These are phyloP conservation scores for Hydrolagus colliei DNA, from an alignment of 2,797 vertebrate species.

Conservation along the genomic window DNA sequence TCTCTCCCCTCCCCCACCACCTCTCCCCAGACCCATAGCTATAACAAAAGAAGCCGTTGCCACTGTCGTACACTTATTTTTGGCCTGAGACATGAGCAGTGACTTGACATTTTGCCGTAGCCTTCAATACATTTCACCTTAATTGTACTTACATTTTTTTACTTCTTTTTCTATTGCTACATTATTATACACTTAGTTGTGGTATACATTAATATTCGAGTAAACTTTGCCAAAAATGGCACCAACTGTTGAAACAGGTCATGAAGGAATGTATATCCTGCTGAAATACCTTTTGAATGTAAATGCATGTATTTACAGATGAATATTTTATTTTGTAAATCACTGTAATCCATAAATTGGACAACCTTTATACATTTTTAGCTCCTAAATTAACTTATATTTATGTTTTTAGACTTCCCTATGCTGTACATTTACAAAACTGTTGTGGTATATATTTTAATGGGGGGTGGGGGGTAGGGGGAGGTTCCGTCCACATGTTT, in stretches of 20 bases:
- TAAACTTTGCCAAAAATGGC: not conserved
- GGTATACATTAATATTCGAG: not conserved
- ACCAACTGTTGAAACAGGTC: not conserved
- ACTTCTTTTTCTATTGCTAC: not conserved
- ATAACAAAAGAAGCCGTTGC: not conserved
- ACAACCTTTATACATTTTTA: constrained; percentile 20
- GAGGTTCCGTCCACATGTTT: not conserved
- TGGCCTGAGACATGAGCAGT: not conserved
- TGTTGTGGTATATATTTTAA: not conserved
- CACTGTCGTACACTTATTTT: not conserved
- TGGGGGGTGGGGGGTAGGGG: not conserved
- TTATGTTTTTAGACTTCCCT: constrained; percentile 9
- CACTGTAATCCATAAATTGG: constrained; percentile 27
- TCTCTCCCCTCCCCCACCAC: not conserved
- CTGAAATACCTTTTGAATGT: constrained; percentile 6
- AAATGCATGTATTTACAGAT: constrained; percentile 18
- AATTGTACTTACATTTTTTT: not conserved
- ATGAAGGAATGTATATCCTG: constrained; percentile 20
- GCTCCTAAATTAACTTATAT: constrained; percentile 4
- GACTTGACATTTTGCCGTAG: not conserved
- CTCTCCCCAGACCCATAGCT: not conserved
- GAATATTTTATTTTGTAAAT: constrained; percentile 28
- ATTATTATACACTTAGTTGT: not conserved
- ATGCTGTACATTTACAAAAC: constrained; percentile 16
- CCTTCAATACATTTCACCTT: not conserved